Percentiles rank a stretch among this genome's conserved stretches.
Evolutionary conservation across 2,888 invertebrate species (phyloP).

Genomic region (Prostheceraeus crozeri): DNA sequence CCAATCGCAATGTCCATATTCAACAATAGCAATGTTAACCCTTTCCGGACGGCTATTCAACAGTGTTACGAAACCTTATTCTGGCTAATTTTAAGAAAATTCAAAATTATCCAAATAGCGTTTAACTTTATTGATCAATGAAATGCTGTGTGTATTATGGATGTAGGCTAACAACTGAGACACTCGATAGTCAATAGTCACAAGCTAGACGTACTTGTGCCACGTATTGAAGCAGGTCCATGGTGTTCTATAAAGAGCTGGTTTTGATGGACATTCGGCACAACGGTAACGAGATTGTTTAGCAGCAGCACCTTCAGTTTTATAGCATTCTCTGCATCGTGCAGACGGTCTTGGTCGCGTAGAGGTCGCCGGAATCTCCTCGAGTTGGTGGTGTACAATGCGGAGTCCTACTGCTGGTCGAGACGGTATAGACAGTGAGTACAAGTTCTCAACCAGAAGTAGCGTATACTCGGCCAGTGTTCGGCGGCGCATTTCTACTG

Average conservation of each 20-base stretch:
- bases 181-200: no score
- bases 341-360: neutral
- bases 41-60: no score
- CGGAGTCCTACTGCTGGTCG: neutral
- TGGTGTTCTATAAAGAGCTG: slow-evolving; percentile 19
- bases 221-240: slow-evolving; percentile 23
- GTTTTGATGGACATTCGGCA: neutral
- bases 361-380: neutral
- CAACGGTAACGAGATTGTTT: neutral
- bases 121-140: no score
- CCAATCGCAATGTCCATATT: no score
- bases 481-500: neutral
- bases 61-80: no score
- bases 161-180: neutral
- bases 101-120: no score
- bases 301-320: neutral
- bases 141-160: no score
- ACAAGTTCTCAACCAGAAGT: neutral
- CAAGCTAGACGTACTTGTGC: no score
- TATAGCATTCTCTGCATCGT: neutral
- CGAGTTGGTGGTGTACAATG: neutral
- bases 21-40: no score
- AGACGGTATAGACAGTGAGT: neutral
- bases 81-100: no score
- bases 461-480: neutral